Base-by-base conservation (phyloP, 2,888 invertebrate genomes). In the Drosophila pseudotakahashii region DNA sequence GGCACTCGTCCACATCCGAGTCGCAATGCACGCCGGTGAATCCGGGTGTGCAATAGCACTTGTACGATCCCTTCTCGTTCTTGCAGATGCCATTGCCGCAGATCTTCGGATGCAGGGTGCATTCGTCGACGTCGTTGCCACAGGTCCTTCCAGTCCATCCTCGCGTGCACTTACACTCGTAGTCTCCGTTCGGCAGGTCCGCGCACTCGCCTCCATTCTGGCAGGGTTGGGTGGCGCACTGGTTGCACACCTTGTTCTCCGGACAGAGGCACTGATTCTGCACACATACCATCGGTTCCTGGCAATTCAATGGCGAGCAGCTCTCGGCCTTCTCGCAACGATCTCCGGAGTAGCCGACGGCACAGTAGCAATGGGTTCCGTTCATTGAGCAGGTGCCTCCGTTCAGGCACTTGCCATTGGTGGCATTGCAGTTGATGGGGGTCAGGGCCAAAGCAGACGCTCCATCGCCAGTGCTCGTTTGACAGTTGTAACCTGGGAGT, bases 11-110 rank as follows among this genome's bases (percentile, higher is more conserved):
- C 81, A 97, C 96, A 91, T 98, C 96, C 61, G 95, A 94, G 87
- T 97, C 95, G 91, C 98, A 98, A 76, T 95, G 94, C 85, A 95
- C 94, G 16, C 98, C 98, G 13, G 97, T 96, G 91, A 95, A 97
- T 3, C 98, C 98, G n/a, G 97, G 96, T 54, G 94, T 94, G 91
- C 98, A 98, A 87, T 95, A 96, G 91, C 98, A 98, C 86, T 96
- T 95, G 92, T 95, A 97, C 68, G 95, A 94, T 48, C 97, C 97
- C 16, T 93, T 92, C 10, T 92, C 94, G 90, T 97, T 97, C 34
- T 96, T 93, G 91, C 97, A 98, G 67, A 97, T 96, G 26, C 97
- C 97, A 84, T 96, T 93, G 81, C 96, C 95, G 90, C 97, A 97
- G 72, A 96, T 94, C 60, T 94, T 93, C 48, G 93, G 93, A 36